A percentile compares a stretch with the other conserved stretches of the same genome.
These are phyloP conservation scores for Panurus biarmicus DNA, from an alignment of 2,113 vertebrate species.

Conservation along the genomic window DNA sequence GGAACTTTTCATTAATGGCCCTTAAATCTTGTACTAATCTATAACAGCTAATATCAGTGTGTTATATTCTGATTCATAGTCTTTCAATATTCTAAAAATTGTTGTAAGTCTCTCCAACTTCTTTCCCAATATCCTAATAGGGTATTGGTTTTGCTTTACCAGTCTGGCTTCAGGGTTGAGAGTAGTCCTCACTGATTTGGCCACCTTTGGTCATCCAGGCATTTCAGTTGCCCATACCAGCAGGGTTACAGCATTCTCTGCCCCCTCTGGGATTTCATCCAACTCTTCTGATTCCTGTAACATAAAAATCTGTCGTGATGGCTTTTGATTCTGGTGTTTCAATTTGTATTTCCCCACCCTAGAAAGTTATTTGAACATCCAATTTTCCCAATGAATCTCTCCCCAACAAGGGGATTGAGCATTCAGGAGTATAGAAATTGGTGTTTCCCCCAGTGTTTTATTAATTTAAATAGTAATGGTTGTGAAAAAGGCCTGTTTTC, in stretches of 20 bases:
- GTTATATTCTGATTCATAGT: background rate
- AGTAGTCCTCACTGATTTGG: background rate
- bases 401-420: background rate
- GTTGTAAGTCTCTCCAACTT: background rate
- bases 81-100: background rate
- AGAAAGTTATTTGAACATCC: background rate
- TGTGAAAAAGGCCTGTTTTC: background rate
- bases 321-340: background rate
- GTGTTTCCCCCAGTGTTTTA: background rate
- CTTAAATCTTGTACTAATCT: background rate
- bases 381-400: background rate
- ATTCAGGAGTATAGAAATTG: background rate
- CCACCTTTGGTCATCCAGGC: background rate
- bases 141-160: background rate
- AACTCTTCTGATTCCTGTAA: background rate
- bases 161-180: background rate
- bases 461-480: background rate
- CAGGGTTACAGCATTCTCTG: background rate
- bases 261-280: background rate
- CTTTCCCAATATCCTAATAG: background rate
- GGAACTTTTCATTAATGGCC: background rate
- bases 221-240: background rate
- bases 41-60: background rate
- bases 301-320: background rate
- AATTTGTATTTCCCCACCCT: background rate